Evolutionary conservation across 2,113 vertebrate genomes (phyloP), one percentile per base, ranked within the genome.

Genomic region (Mustela nigripes): DNA sequence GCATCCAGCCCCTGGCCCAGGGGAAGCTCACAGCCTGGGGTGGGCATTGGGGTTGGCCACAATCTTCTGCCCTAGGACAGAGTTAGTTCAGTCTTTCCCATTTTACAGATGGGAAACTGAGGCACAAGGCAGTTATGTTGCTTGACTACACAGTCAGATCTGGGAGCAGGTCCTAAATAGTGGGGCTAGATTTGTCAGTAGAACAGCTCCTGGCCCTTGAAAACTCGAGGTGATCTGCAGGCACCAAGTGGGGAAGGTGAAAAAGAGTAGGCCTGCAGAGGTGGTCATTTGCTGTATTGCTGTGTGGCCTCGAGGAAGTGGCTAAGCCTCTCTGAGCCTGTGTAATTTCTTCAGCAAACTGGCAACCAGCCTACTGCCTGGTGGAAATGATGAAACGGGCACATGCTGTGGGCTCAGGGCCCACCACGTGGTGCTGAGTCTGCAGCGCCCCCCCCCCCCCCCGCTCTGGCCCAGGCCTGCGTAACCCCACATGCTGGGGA

Each of bases 81-180:
- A 65, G 56, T 11, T 69, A 31, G n/a, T 65, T 42, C 5, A 2
- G 39, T 56, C 28, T 21, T 24, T 36, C 21, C 42, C 36, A 11
- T 18, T 56, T 91, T 67, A 48, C 24, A 48, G 65, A 56, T 60
- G 62, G 82, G 80, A 91, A 90, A 79, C 69, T 28, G 90, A 97
- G 71, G 63, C 95, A 89, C 0, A 0, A 1, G 33, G 45, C 3
- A 1, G 42, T 12, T 22, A 21, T 14, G 24, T 39, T 12, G 42
- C 16, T 56, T 69, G 14, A 53, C n/a, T 10, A 2, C 1, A 24
- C 1, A 19, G 39, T 21, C 71, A 62, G 39, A 80, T 45, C 60
- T 1, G 5, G 65, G 28, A 88, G 56, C 10, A 62, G 50, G 45
- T 65, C 67, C 28, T 60, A 58, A 36, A n/a, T 8, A 10, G 11